Evolutionary conservation across 2,888 invertebrate genomes (phyloP), one percentile per base, ranked within the genome.

Genomic region (Dryadula phaetusa): DNA sequence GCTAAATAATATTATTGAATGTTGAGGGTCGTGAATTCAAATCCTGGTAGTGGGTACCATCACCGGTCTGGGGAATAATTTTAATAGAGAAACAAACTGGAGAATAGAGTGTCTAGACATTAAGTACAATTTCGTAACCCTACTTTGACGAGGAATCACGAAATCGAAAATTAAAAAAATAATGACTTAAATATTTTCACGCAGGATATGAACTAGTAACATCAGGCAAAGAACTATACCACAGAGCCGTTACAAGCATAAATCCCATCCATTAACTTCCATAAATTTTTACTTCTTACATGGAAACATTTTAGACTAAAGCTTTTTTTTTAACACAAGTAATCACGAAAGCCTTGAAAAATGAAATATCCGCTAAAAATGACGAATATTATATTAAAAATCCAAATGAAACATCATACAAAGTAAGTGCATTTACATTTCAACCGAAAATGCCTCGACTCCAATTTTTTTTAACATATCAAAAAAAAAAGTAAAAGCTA

Each of bases 401-500:
- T 40, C 25, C 22, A 25, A 56, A 56, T 56, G 20, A 37, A 56
- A 40, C 56, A 40, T n/a, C 37, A 56, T 25, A 56, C 40, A 56
- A 56, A 56, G 56, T 56, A 37, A 37, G 22, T 54, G 22, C 56
- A 25, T 56, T 56, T 56, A 56, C 40, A 56, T 56, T 56, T 56
- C 22, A 56, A 56, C 44, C 44, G 42, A 60, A 60, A 60, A 28
- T 25, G 47, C 22, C 34, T 32, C 62, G 18, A n/a, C 47, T 46
- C 20, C 25, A 40, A 28, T 52, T 66, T 62, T 66, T 37, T 2
- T n/a, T n/a, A n/a, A n/a, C 54, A 47, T 54, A 20, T 40, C 14
- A 46, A 22, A 60, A 40, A 37, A 56, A 47, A 60, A 65, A 53
- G 60, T 61, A 61, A 66, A 60, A 46, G 18, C 62, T 49, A 40